phyloP scores from a whole-genome alignment of 2,888 invertebrate genomes.

The Tillus elongatus region DNA sequence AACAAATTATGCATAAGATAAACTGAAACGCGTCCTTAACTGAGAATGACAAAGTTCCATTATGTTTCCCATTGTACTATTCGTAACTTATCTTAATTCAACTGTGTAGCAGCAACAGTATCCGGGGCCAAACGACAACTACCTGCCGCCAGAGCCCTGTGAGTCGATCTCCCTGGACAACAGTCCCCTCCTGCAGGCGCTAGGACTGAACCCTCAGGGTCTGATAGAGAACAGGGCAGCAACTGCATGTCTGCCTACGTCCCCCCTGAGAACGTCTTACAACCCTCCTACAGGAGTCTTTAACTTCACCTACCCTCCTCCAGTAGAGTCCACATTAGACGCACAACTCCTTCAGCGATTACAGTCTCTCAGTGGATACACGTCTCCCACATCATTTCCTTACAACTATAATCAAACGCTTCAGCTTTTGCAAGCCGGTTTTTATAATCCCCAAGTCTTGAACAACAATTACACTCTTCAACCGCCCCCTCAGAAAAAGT shows the following conservation, averaged over 20 bases:
- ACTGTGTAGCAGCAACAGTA: slow-evolving; percentile 20
- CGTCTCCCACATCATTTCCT: slow-evolving; percentile 28
- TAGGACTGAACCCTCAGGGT: slow-evolving; percentile 32
- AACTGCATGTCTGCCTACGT: slow-evolving; percentile 34
- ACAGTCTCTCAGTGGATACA: slow-evolving; percentile 44
- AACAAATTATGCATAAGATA: no score
- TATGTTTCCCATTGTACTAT: no score
- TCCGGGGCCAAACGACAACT: slow-evolving; percentile 23
- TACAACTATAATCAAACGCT: slow-evolving; percentile 28
- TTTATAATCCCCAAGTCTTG: slow-evolving; percentile 29
- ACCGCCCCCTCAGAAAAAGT: slow-evolving; percentile 37
- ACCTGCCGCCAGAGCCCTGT: slow-evolving; percentile 20
- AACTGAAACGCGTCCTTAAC: no score
- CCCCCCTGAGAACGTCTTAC: slow-evolving; percentile 34
- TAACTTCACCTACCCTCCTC: slow-evolving; percentile 32
- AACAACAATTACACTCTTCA: slow-evolving; percentile 35
- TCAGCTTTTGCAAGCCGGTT: slow-evolving; percentile 23
- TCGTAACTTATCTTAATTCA: slow-evolving; percentile 9
- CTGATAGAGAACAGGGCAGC: slow-evolving; percentile 37
- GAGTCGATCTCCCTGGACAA: slow-evolving; percentile 31
- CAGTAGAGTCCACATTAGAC: slow-evolving; percentile 33
- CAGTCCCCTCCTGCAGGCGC: slow-evolving; percentile 31
- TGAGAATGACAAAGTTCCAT: slow-evolving; percentile 10
- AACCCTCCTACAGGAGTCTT: slow-evolving; percentile 32
- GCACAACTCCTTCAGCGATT: slow-evolving; percentile 46